Evolutionary conservation across 2,888 invertebrate genomes (phyloP).

Genomic region (Stenodera caucasica): DNA sequence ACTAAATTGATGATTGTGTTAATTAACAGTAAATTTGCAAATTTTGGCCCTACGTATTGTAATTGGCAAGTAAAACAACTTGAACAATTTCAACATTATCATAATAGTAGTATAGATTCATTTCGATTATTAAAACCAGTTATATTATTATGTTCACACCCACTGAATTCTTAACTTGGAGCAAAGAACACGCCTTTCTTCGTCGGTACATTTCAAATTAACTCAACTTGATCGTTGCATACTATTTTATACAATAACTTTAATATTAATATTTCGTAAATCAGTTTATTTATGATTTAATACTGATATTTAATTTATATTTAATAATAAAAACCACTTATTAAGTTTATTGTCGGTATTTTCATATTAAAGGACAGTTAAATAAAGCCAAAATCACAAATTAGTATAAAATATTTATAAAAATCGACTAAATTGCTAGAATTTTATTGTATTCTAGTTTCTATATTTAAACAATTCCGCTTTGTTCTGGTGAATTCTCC

Average conservation of each 20-base stretch:
- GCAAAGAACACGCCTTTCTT: conserved; percentile 38
- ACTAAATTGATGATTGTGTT: neutral
- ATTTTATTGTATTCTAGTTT: too few species aligned
- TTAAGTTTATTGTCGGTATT: conserved; percentile 2
- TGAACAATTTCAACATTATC: conserved; percentile 38
- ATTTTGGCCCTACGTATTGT: conserved; percentile 32
- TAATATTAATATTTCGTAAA: conserved; percentile 3
- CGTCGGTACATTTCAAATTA: conserved; percentile 30
- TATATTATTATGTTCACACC: conserved; percentile 49
- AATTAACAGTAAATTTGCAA: conserved; percentile 23
- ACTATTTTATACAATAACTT: conserved; percentile 16
- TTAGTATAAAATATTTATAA: too few species aligned
- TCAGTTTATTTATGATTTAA: conserved; percentile 1
- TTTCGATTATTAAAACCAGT: conserved; percentile 50
- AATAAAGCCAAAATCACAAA: neutral
- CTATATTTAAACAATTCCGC: neutral
- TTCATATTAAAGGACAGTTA: neutral
- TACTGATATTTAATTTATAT: neutral
- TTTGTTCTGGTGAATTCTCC: neutral
- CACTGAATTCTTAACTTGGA: conserved; percentile 46
- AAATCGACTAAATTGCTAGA: too few species aligned
- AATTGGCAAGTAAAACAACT: conserved; percentile 41
- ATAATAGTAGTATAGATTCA: conserved; percentile 47
- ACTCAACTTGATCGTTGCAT: conserved; percentile 25
- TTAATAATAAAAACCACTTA: neutral